phyloP scores from a whole-genome alignment of 1,140 invertebrate species.

The Glossosoma conforme region DNA sequence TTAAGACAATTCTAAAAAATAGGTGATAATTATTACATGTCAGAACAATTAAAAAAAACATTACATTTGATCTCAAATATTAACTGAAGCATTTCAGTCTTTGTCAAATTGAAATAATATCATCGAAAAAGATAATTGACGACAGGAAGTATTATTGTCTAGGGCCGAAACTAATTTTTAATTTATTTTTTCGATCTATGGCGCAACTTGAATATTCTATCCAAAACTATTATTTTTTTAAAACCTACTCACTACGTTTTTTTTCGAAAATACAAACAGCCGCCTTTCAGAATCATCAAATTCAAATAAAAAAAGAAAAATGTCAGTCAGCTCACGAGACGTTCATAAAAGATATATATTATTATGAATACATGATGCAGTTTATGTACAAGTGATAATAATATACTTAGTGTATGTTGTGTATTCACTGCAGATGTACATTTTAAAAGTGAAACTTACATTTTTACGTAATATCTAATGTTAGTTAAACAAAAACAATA shows the following conservation, averaged over 20 bases:
- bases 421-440: too few relatives aligned
- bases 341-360: too few relatives aligned
- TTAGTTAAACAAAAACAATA: too few relatives aligned
- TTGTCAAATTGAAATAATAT: conserved; percentile 17
- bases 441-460: too few relatives aligned
- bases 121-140: conserved; percentile 5
- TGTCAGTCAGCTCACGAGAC: too few relatives aligned
- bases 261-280: conserved; percentile 9
- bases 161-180: conserved; percentile 6
- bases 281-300: conserved; percentile 7
- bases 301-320: too few relatives aligned
- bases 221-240: conserved; percentile 11
- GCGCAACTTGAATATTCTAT: conserved; percentile 26
- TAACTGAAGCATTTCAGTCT: conserved; percentile 24
- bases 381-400: too few relatives aligned
- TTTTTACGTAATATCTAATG: too few relatives aligned
- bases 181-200: conserved; percentile 22
- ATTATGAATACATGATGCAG: too few relatives aligned
- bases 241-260: conserved; percentile 3
- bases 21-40: background rate
- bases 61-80: conserved; percentile 7
- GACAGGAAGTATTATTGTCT: conserved; percentile 1
- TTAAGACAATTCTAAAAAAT: background rate
- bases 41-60: conserved; percentile 17
- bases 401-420: too few relatives aligned